Conservation (phyloP, 2,113 vertebrate genomes). For the Microcebus tavaratra region DNA sequence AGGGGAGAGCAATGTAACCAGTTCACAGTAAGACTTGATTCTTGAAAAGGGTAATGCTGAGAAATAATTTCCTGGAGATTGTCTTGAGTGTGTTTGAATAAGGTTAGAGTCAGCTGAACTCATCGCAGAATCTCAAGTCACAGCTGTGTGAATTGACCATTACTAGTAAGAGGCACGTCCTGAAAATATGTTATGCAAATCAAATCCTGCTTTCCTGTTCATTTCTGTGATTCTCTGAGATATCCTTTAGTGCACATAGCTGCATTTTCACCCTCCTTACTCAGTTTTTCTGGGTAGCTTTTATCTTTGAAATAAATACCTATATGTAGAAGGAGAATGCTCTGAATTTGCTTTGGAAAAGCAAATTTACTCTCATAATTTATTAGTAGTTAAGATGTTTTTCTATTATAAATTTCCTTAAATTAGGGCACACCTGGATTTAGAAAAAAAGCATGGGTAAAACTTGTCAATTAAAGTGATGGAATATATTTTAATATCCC, state of each 20-base stretch:
- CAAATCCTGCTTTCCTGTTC: not conserved
- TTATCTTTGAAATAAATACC: not conserved
- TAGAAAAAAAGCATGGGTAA: not conserved
- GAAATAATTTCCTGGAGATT: not conserved
- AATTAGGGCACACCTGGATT: not conserved
- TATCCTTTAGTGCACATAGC: not conserved
- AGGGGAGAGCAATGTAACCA: not conserved
- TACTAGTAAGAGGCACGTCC: not conserved
- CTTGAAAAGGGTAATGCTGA: not conserved
- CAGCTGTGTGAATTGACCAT: not conserved
- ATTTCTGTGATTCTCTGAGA: not conserved
- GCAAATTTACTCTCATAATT: slow-evolving; percentile 9
- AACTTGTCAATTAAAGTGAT: slow-evolving; percentile 1
- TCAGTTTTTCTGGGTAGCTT: not conserved
- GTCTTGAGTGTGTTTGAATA: not conserved
- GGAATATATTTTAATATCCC: not conserved
- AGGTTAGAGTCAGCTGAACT: not conserved
- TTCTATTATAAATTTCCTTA: not conserved
- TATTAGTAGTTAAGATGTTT: not conserved
- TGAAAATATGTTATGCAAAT: not conserved
- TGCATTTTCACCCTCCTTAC: not conserved
- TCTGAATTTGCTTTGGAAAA: slow-evolving; percentile 29
- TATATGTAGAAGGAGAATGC: not conserved
- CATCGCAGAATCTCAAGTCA: not conserved
- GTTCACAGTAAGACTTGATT: not conserved